A percentile compares a stretch with the other conserved stretches of the same genome.
These are phyloP conservation scores for Chelonus insularis DNA, from an alignment of 1,140 invertebrate species.

Conservation along the genomic window DNA sequence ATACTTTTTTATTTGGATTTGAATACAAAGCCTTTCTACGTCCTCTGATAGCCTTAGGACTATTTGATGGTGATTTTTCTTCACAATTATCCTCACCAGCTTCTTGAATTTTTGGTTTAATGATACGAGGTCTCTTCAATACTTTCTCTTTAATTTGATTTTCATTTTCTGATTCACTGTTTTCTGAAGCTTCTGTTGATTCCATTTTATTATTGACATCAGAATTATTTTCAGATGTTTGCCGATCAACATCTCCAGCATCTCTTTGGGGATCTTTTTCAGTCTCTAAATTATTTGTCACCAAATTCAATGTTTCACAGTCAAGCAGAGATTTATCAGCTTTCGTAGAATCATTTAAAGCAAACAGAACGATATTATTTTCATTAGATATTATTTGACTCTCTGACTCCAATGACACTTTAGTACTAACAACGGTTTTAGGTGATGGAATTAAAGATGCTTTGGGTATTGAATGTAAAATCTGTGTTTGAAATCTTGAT, in stretches of 20 bases:
- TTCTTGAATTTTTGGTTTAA: constrained; percentile 44
- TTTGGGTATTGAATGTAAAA: constrained; percentile 51
- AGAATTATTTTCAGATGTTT: background rate
- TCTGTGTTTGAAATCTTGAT: constrained; percentile 72
- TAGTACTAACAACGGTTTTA: constrained; percentile 56
- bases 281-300: constrained; percentile 69
- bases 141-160: constrained; percentile 46
- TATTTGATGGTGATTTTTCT: constrained; percentile 47
- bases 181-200: constrained; percentile 13
- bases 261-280: constrained; percentile 55
- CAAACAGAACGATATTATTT: constrained; percentile 62
- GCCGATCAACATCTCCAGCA: too few relatives aligned
- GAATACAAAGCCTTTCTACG: constrained; percentile 73
- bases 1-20: constrained; percentile 45
- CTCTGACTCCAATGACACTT: constrained; percentile 63
- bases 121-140: constrained; percentile 59
- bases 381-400: too few relatives aligned
- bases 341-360: constrained; percentile 56
- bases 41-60: constrained; percentile 73
- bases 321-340: constrained; percentile 57
- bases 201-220: constrained; percentile 27
- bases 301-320: constrained; percentile 69
- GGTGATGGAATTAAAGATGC: constrained; percentile 56
- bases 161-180: constrained; percentile 39
- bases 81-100: too few relatives aligned